Conservation (phyloP, 2,797 vertebrate genomes). For the Typhlichthys subterraneus region DNA sequence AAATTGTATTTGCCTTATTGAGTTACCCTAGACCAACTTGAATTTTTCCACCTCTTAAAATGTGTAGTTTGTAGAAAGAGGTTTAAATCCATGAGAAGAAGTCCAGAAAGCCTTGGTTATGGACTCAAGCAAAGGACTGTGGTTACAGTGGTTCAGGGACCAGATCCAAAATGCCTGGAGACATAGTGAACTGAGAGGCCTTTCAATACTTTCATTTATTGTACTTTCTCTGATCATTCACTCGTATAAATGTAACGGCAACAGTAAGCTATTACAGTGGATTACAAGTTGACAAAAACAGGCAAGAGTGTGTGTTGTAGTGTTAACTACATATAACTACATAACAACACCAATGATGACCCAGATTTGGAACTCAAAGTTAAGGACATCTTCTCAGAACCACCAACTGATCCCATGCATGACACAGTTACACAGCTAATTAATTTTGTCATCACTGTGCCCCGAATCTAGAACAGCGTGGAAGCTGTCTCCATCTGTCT, state of each 20-base stretch:
- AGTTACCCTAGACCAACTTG: slow-evolving; percentile 50
- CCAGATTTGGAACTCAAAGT: slow-evolving; percentile 1
- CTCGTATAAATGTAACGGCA: slow-evolving; percentile 57
- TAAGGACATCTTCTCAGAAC: slow-evolving; percentile 37
- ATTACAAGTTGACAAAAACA: too few relatives aligned
- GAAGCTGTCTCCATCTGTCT: slow-evolving; percentile 58
- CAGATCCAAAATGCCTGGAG: slow-evolving; percentile 56
- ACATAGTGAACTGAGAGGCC: slow-evolving; percentile 54
- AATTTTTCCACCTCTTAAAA: slow-evolving; percentile 57
- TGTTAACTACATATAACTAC: too few relatives aligned
- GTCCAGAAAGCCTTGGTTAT: slow-evolving; percentile 42
- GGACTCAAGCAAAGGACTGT: slow-evolving; percentile 50
- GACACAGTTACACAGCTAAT: slow-evolving; percentile 34
- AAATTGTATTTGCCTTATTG: slow-evolving; percentile 29
- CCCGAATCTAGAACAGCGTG: slow-evolving; percentile 48
- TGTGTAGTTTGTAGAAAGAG: neutral
- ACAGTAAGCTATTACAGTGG: too few relatives aligned
- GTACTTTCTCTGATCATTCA: slow-evolving; percentile 65
- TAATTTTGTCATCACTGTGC: slow-evolving; percentile 52
- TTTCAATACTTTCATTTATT: slow-evolving; percentile 68
- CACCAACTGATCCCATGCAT: slow-evolving; percentile 45
- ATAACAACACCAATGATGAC: too few relatives aligned
- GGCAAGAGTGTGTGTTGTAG: too few relatives aligned
- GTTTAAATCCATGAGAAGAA: slow-evolving; percentile 37
- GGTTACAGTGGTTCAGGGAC: slow-evolving; percentile 63